Evolutionary conservation across 2,888 invertebrate genomes (phyloP), one percentile per base, ranked within the genome.

Genomic region (Frankliniella intonsa): DNA sequence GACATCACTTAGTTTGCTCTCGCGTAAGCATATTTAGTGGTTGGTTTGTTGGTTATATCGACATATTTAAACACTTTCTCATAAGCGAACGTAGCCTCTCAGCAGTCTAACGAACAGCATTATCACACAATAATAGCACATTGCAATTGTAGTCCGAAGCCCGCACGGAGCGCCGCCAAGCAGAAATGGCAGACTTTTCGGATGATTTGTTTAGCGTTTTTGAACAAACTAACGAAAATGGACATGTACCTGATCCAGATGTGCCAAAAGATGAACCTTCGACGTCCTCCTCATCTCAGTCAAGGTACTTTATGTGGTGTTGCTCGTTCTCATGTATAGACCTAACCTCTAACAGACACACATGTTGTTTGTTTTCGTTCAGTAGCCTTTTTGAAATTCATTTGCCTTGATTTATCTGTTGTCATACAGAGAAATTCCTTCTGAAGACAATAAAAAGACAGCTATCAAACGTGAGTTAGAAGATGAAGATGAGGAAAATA

Each of bases 171-270:
- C 38, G 38, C 38, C 38, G 38, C 38, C 11, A 62, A 62, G 62
- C 62, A 62, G 65, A 65, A 84, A 88, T 88, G 88, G 87, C 87
- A 38, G 86, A 86, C 86, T 88, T 87, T 85, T 85, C 84, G 14
- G 87, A 87, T 8, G 88, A 88, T 85, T 86, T 88, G 50, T 89
- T 89, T 85, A 86, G 88, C 81, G 88, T 86, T 38, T 89, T 89
- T 83, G 87, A 88, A 19, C 88, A 88, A 84, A 84, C 85, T 9
- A 86, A 85, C 55, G 87, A 87, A n/a, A 85, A 86, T 65, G n/a
- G 80, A 81, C 81, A 55, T 55, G 76, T 65, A 17, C 81, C 81
- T 7, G n/a, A 50, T 10, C 62, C 27, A 80, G 49, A 69, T 19
- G 84, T 83, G 10, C 84, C 85, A 83, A 83, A 22, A 25, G 69